Percentiles rank a stretch among this genome's conserved stretches.
These are phyloP conservation scores for Pseudorhiza aurosa DNA, from an alignment of 30 jellyfish, hydroid and myxozoan species.

Conservation along the genomic window DNA sequence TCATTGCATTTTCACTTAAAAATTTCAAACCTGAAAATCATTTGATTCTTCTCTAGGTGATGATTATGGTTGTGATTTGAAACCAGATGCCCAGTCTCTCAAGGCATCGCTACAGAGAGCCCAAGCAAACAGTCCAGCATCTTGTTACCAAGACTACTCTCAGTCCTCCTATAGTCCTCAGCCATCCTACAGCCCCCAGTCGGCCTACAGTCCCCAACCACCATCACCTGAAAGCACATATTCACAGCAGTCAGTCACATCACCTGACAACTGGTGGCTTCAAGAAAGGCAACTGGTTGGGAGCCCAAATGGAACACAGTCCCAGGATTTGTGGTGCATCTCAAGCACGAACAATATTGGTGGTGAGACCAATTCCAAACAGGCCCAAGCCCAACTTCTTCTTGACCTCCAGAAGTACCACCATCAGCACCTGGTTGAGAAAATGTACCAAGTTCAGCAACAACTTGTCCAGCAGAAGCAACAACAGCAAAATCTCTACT, in stretches of 20 bases:
- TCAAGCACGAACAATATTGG: constrained; percentile 27
- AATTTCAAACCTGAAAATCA: no score
- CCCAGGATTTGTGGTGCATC: constrained; percentile 75
- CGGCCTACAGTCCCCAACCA: constrained; percentile 46
- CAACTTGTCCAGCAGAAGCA: constrained; percentile 88
- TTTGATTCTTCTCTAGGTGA: constrained; percentile 65
- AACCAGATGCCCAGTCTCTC: constrained; percentile 77
- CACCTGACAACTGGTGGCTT: constrained; percentile 87
- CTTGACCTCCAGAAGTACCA: constrained; percentile 87
- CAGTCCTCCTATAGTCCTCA: constrained; percentile 55
- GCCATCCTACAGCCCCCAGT: constrained; percentile 32
- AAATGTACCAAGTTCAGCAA: constrained; percentile 88
- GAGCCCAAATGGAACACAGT: constrained; percentile 36
- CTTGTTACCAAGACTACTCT: constrained; percentile 63
- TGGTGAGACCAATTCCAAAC: constrained; percentile 27
- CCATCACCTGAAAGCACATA: constrained; percentile 82
- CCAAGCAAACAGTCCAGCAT: constrained; percentile 47
- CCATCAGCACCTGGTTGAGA: constrained; percentile 92
- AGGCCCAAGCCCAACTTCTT: constrained; percentile 76
- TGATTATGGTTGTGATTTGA: constrained; percentile 79
- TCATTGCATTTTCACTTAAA: no score
- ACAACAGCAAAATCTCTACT: constrained; percentile 59
- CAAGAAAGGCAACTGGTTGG: constrained; percentile 72
- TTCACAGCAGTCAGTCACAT: constrained; percentile 85
- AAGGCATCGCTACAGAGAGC: constrained; percentile 76